phyloP scores from a whole-genome alignment of 2,113 vertebrate genomes.

The Meleagris gallopavo region DNA sequence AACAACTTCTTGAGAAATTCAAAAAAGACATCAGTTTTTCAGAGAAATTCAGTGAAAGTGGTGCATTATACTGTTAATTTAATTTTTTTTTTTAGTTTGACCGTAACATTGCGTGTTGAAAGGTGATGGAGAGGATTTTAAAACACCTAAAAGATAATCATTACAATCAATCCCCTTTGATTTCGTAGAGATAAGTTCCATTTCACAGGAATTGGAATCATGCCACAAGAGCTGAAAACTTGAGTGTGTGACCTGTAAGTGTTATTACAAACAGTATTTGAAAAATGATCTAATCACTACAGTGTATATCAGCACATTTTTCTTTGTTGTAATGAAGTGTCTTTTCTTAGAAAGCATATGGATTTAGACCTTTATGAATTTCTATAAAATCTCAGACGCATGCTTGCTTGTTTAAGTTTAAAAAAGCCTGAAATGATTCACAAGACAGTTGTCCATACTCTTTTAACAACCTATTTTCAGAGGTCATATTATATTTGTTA shows the following conservation, averaged over 20 bases:
- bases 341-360: slow-evolving; percentile 65
- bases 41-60: neutral
- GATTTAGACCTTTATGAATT: slow-evolving; percentile 68
- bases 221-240: slow-evolving; percentile 46
- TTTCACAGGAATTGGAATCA: neutral
- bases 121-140: neutral
- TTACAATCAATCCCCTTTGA: slow-evolving; percentile 33
- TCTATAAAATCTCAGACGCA: slow-evolving; percentile 41
- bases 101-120: neutral
- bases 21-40: neutral
- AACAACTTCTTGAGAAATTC: neutral
- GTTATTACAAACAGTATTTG: slow-evolving; percentile 65
- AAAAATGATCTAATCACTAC: slow-evolving; percentile 76
- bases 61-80: neutral
- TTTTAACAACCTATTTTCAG: neutral
- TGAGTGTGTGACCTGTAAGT: slow-evolving; percentile 64
- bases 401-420: slow-evolving; percentile 32
- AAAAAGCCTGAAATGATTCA: slow-evolving; percentile 45
- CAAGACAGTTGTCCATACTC: slow-evolving; percentile 19
- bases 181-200: slow-evolving; percentile 22
- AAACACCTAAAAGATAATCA: slow-evolving; percentile 25
- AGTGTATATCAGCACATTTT: slow-evolving; percentile 75
- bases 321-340: slow-evolving; percentile 76
- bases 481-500: slow-evolving; percentile 34
- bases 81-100: neutral